Conservation (phyloP, 2,888 invertebrate genomes). For the Unio pictorum region DNA sequence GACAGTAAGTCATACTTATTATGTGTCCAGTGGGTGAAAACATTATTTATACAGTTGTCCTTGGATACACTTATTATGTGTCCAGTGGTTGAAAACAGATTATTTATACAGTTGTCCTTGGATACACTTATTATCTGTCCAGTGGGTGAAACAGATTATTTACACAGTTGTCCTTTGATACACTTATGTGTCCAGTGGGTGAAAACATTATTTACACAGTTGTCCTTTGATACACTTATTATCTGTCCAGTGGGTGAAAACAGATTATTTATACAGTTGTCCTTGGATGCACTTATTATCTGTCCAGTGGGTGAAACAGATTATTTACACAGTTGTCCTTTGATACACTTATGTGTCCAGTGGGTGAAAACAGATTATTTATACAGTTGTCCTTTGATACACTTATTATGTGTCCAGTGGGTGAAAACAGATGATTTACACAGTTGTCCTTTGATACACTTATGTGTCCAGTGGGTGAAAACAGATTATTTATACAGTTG, state of each 20-base stretch:
- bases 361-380: no score
- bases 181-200: neutral
- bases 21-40: neutral
- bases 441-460: no score
- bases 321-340: neutral
- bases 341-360: neutral
- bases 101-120: no score
- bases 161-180: no score
- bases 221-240: no score
- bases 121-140: no score
- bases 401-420: neutral
- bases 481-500: neutral
- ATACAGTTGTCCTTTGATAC: no score
- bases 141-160: no score
- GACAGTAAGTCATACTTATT: slow-evolving; percentile 27
- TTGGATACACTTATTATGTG: neutral
- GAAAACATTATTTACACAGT: neutral
- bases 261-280: neutral
- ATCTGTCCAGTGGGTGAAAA: neutral
- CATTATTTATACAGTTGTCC: neutral
- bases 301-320: neutral
- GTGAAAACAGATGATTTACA: neutral
- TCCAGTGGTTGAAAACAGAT: no score
- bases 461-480: neutral
- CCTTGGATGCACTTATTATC: no score